phyloP scores from a whole-genome alignment of 2,888 invertebrate genomes.

The Laspeyria flexula region DNA sequence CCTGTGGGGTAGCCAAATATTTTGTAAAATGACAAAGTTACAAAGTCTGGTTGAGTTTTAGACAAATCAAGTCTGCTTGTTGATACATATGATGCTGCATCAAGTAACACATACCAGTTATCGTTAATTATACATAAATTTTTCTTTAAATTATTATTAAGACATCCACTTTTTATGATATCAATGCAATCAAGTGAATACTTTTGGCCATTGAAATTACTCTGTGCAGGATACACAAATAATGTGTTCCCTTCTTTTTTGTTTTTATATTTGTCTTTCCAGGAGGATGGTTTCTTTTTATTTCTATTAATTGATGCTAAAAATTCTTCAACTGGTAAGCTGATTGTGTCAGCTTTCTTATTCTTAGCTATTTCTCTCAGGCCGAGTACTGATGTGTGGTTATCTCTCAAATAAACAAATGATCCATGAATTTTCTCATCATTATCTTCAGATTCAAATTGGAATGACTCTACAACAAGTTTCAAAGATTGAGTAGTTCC shows the following conservation, averaged over 20 bases:
- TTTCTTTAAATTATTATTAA: slow-evolving; percentile 73
- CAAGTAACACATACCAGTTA: slow-evolving; percentile 92
- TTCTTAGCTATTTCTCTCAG: slow-evolving; percentile 91
- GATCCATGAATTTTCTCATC: slow-evolving; percentile 78
- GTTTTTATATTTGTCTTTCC: slow-evolving; percentile 47
- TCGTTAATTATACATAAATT: slow-evolving; percentile 70
- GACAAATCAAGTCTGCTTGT: slow-evolving; percentile 92
- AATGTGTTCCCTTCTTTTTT: slow-evolving; percentile 77
- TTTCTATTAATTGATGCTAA: slow-evolving; percentile 61
- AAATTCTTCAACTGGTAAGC: slow-evolving; percentile 87
- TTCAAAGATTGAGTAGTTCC: slow-evolving; percentile 96
- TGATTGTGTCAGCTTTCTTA: slow-evolving; percentile 83
- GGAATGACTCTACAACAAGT: slow-evolving; percentile 93
- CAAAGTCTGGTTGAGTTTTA: slow-evolving; percentile 92
- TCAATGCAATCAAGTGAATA: slow-evolving; percentile 92
- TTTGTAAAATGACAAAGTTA: slow-evolving; percentile 97
- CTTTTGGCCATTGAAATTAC: slow-evolving; percentile 97
- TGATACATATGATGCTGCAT: slow-evolving; percentile 93
- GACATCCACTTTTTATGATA: slow-evolving; percentile 86
- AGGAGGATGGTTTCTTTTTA: slow-evolving; percentile 24
- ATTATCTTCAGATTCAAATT: slow-evolving; percentile 75
- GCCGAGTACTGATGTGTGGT: slow-evolving; percentile 98
- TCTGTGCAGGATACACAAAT: slow-evolving; percentile 96
- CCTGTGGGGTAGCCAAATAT: slow-evolving; percentile 98
- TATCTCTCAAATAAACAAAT: slow-evolving; percentile 94